These are phyloP conservation scores for Tenrec ecaudatus DNA, from an alignment of 2,113 vertebrate genomes.

Conservation along the genomic window DNA sequence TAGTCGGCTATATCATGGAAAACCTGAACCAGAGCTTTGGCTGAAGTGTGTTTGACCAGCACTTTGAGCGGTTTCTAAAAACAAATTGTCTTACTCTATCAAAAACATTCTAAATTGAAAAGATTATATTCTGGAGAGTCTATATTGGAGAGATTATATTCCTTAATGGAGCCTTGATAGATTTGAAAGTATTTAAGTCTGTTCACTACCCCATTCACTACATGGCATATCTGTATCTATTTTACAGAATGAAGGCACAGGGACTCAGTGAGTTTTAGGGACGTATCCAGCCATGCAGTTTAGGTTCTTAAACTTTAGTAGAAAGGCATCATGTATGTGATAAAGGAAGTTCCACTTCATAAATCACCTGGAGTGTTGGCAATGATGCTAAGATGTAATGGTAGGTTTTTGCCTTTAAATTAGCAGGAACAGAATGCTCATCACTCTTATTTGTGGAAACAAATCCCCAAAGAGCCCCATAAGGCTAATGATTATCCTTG, in stretches of 20 bases:
- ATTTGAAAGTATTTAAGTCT: neutral
- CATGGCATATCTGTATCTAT: neutral
- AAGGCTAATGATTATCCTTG: no score
- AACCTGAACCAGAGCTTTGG: neutral
- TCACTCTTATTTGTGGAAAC: neutral
- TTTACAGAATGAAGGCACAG: conserved; percentile 6
- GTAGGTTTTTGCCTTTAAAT: neutral
- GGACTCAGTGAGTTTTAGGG: neutral
- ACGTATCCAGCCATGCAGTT: neutral
- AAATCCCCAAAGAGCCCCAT: neutral
- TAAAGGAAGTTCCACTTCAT: neutral
- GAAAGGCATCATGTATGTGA: neutral
- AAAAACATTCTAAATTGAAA: neutral
- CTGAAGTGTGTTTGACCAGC: neutral
- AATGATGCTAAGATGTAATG: neutral
- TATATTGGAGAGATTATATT: neutral
- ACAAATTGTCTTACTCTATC: neutral
- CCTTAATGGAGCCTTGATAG: neutral
- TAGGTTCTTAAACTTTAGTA: conserved; percentile 1
- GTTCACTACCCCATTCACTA: neutral
- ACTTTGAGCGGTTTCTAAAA: neutral
- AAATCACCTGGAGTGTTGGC: neutral
- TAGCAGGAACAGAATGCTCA: neutral
- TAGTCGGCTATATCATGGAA: neutral
- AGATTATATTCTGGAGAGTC: neutral